Evolutionary conservation across 1,140 invertebrate species (phyloP), one percentile per base, ranked within the genome.

Genomic region (Ceratitis capitata): DNA sequence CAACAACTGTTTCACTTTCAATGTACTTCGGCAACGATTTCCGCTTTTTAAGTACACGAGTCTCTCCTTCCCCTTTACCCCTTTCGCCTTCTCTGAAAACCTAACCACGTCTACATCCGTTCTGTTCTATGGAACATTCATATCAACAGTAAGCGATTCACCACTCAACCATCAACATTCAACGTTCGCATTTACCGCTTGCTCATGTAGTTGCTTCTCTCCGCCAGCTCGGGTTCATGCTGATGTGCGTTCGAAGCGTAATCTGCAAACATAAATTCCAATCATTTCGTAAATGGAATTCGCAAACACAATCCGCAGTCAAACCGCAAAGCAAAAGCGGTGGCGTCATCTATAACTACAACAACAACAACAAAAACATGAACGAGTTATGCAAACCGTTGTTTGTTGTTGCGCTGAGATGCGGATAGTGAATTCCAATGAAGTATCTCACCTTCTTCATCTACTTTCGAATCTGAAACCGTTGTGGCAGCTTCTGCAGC

Each of bases 281-380:
- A 78, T 78, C 39, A 78, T 78, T 78, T 78, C 39, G 69, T 35
- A 78, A 78, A 78, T 45, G 69, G 39, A 78, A 78, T 78, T 32
- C 69, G 69, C 69, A 35, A 78, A 45, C 19, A 78, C 39, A 78
- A 78, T 78, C 69, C 39, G 69, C 69, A 78, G 39, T 78, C 35
- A 45, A 78, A 78, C 69, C 35, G 69, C 69, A 78, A 23, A 78
- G 69, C 69, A 78, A 78, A 78, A 47, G 69, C 32, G 14, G 19
- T 19, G 69, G n/a, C n/a, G n/a, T n/a, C n/a, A n/a, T n/a, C n/a
- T n/a, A n/a, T n/a, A n/a, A 35, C 12, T 23, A 32, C 19, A 47
- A 35, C 16, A 78, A 78, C 26, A n/a, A 35, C 12, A 10, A 32
- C 19, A 47, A 35, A 14, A 78, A 78, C 26, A 14, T 74, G 12